Conservation (phyloP, 2,797 vertebrate species). For the Falco rusticolus region DNA sequence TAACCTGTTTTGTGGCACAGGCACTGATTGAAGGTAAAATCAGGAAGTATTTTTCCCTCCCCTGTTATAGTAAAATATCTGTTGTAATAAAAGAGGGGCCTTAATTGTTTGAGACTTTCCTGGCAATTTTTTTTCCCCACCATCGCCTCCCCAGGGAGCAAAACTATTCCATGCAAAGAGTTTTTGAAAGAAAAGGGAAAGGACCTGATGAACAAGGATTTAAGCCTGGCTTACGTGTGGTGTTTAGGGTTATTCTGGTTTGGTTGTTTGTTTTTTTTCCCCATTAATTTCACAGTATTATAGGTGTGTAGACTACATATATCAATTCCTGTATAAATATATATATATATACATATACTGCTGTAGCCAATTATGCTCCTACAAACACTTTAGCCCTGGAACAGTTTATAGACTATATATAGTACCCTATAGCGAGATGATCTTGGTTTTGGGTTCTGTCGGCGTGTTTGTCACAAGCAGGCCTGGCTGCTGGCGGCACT, state of each 20-base stretch:
- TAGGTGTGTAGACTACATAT: accelerated
- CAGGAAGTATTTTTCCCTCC: neutral
- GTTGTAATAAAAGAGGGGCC: neutral
- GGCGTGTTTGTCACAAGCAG: neutral
- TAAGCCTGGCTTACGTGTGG: neutral
- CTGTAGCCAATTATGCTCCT: neutral
- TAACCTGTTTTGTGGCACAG: neutral
- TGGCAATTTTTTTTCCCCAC: neutral
- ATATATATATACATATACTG: too few relatives aligned
- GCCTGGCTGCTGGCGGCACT: neutral
- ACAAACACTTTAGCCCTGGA: neutral
- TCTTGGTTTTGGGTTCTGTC: neutral
- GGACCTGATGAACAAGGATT: neutral
- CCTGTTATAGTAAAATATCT: neutral
- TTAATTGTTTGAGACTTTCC: neutral
- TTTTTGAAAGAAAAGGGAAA: neutral
- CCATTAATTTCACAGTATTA: neutral
- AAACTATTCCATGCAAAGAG: neutral
- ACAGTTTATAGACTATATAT: too few relatives aligned
- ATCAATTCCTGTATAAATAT: neutral
- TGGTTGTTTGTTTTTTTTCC: neutral
- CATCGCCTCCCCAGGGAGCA: neutral
- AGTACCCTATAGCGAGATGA: too few relatives aligned
- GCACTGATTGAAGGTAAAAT: neutral
- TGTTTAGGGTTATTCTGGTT: too few relatives aligned